phyloP scores from a whole-genome alignment of 2,888 invertebrate genomes.

The Frankliniella intonsa region DNA sequence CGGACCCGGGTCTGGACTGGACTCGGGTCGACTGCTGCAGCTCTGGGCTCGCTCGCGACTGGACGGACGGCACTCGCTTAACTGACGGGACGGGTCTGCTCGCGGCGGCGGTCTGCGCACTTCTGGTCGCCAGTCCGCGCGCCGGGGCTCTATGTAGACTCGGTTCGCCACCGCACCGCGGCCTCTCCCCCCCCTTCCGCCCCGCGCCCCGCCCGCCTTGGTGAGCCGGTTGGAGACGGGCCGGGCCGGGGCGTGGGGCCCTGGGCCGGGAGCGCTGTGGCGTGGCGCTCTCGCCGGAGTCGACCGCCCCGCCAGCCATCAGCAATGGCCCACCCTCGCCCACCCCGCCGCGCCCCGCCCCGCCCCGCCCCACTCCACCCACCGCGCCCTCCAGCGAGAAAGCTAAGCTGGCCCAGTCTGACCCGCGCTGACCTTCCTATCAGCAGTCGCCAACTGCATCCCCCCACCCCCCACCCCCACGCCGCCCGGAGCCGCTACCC shows the following conservation, averaged over 20 bases:
- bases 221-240: conserved; percentile 4
- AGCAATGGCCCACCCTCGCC: neutral
- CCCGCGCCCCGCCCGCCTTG: neutral
- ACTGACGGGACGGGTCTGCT: neutral
- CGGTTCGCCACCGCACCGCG: neutral
- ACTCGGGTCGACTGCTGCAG: neutral
- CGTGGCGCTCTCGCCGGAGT: neutral
- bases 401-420: neutral
- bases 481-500: too few relatives aligned
- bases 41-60: neutral
- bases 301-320: neutral
- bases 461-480: too few relatives aligned
- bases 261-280: neutral
- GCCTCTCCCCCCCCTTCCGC: neutral
- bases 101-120: conserved; percentile 10
- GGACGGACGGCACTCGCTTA: neutral
- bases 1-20: neutral
- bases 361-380: neutral
- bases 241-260: neutral
- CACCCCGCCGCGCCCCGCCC: neutral
- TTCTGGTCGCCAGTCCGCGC: neutral
- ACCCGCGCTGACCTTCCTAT: neutral
- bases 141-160: neutral
- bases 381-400: neutral
- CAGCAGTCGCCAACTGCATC: too few relatives aligned